Conservation (phyloP, 2,797 vertebrate genomes). For the Brotula barbata region DNA sequence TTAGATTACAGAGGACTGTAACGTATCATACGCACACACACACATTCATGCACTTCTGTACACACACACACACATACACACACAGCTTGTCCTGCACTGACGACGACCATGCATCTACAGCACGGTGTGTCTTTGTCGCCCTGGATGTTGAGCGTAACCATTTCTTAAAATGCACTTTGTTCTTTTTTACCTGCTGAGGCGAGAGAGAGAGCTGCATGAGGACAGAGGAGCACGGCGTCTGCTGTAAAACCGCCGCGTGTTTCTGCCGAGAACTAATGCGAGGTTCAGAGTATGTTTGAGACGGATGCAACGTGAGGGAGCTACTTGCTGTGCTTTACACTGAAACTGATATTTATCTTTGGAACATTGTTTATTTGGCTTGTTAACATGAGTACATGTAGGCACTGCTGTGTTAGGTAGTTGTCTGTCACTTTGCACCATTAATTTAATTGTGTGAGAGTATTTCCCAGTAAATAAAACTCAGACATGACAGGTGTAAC, state of each 20-base stretch:
- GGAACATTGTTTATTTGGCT: slow-evolving; percentile 64
- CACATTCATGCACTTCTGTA: too few species aligned
- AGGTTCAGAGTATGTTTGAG: slow-evolving; percentile 57
- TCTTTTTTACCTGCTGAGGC: slow-evolving; percentile 45
- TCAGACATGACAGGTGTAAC: slow-evolving; percentile 42
- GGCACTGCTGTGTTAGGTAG: slow-evolving; percentile 63
- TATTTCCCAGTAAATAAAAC: slow-evolving; percentile 71
- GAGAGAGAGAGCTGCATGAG: slow-evolving; percentile 38
- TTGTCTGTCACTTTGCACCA: slow-evolving; percentile 62
- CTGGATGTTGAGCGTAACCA: slow-evolving; percentile 53
- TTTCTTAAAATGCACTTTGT: slow-evolving; percentile 71
- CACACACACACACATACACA: slow-evolving; percentile 18
- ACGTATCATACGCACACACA: slow-evolving; percentile 46
- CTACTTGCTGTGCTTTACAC: slow-evolving; percentile 57
- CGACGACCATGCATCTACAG: slow-evolving; percentile 24
- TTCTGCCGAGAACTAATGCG: slow-evolving; percentile 45
- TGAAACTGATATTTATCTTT: slow-evolving; percentile 71
- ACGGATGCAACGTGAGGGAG: slow-evolving; percentile 49
- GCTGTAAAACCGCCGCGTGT: slow-evolving; percentile 43
- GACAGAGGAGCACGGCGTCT: slow-evolving; percentile 51
- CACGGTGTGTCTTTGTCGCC: slow-evolving; percentile 43
- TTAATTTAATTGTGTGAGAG: slow-evolving; percentile 60
- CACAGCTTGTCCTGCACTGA: slow-evolving; percentile 26
- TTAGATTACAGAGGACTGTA: slow-evolving; percentile 9
- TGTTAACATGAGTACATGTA: slow-evolving; percentile 61